Conservation (phyloP, 2,888 invertebrate genomes). For the Harpalus rufipes region DNA sequence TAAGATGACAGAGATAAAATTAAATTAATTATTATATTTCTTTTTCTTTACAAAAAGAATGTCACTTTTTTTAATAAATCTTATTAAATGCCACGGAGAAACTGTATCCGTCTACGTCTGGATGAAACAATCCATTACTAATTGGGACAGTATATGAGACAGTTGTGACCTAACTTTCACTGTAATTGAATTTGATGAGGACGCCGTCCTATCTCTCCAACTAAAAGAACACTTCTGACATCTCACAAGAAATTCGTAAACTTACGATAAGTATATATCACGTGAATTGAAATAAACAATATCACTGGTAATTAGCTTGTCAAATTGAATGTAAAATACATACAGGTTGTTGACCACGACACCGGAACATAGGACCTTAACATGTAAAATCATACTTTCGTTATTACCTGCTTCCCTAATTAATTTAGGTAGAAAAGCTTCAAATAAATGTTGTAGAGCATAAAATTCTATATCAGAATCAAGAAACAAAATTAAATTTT, state of each 20-base stretch:
- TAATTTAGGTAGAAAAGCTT: too few species aligned
- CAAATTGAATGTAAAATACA: too few species aligned
- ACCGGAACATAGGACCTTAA: too few species aligned
- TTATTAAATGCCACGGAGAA: background rate
- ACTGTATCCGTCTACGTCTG: background rate
- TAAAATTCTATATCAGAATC: too few species aligned
- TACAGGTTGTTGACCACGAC: too few species aligned
- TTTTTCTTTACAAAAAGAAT: background rate
- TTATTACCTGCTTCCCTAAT: too few species aligned
- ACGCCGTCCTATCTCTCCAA: background rate
- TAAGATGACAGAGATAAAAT: too few species aligned
- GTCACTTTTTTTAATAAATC: background rate
- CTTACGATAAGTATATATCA: background rate
- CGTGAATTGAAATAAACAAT: too few species aligned
- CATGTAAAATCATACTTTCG: too few species aligned
- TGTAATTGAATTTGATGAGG: background rate
- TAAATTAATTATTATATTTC: background rate
- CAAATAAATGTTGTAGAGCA: too few species aligned
- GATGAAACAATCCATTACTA: background rate
- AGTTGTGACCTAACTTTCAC: background rate
- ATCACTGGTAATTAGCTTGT: too few species aligned
- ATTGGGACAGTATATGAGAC: background rate
- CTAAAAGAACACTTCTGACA: background rate
- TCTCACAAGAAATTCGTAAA: background rate
- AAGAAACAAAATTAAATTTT: too few species aligned